Evolutionary conservation across 2,113 vertebrate species (phyloP).

Genomic region (zebrafish (Danio rerio)): GRCz12tu NC_133185.1:25776501-25777000

Average conservation of each 20-base stretch:
- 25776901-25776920: conserved; percentile 69
- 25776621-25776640: too few relatives aligned
- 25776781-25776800: conserved; percentile 60
- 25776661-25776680: background rate
- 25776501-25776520: too few relatives aligned
- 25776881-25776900: conserved; percentile 74
- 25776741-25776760: background rate
- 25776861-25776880: conserved; percentile 63
- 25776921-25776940: conserved; percentile 59
- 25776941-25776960: conserved; percentile 40
- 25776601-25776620: too few relatives aligned
- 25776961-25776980: conserved; percentile 66
- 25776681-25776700: background rate
- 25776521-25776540: too few relatives aligned
- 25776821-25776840: conserved; percentile 74
- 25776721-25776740: background rate
- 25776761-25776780: conserved; percentile 53
- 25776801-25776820: conserved; percentile 62
- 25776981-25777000: conserved; percentile 69
- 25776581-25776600: too few relatives aligned
- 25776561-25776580: too few relatives aligned
- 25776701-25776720: background rate
- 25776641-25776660: background rate
- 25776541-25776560: too few relatives aligned
- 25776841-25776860: conserved; percentile 65